Conservation (phyloP, 2,888 invertebrate genomes). For the Matsumyia berberina region DNA sequence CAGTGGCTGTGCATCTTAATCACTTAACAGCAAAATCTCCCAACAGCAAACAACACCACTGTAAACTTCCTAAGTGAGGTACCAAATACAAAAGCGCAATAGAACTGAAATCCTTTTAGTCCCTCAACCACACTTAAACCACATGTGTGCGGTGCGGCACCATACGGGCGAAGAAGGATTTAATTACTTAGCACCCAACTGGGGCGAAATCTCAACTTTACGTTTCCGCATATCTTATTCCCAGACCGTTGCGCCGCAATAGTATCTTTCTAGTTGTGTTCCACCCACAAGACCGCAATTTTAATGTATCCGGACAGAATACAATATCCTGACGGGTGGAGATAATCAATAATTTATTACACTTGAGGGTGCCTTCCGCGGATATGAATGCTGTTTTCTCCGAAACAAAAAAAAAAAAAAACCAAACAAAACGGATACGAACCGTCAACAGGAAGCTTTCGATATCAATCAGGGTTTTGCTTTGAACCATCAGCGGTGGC, state of each 20-base stretch:
- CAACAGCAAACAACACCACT: slow-evolving; percentile 1
- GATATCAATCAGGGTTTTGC: slow-evolving; percentile 22
- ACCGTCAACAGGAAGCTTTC: neutral
- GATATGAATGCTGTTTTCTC: neutral
- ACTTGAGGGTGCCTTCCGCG: neutral
- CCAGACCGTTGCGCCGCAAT: neutral
- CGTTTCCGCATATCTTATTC: neutral
- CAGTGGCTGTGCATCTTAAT: no score
- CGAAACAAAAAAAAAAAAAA: no score
- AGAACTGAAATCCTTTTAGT: slow-evolving; percentile 32
- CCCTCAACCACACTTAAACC: neutral
- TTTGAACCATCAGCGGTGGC: neutral
- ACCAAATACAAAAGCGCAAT: neutral
- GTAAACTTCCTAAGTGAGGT: neutral
- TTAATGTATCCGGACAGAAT: slow-evolving; percentile 26
- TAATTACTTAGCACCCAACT: slow-evolving; percentile 44
- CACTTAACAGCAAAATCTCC: neutral
- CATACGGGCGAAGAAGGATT: slow-evolving; percentile 22
- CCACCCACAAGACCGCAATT: slow-evolving; percentile 4
- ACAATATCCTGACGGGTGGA: slow-evolving; percentile 32
- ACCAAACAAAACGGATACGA: slow-evolving; percentile 1
- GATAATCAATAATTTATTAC: slow-evolving; percentile 52
- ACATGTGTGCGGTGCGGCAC: neutral
- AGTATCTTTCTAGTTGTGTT: neutral
- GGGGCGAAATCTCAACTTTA: neutral